phyloP scores from a whole-genome alignment of 2,888 invertebrate species.

The Limnephilus marmoratus region DNA sequence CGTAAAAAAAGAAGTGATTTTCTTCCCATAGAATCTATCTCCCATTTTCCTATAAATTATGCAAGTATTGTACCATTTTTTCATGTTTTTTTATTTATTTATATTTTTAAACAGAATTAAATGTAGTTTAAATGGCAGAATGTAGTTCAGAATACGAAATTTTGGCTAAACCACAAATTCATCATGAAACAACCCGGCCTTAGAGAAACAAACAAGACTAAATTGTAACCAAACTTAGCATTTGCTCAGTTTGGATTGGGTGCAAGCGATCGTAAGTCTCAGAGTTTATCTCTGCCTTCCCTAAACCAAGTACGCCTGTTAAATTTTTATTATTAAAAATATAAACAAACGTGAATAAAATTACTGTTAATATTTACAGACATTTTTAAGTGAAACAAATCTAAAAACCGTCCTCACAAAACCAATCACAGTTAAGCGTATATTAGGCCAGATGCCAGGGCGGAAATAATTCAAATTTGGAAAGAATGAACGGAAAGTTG shows the following conservation, averaged over 20 bases:
- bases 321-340: background rate
- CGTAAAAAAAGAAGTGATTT: no score
- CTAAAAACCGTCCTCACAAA: background rate
- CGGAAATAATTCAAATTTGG: background rate
- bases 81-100: no score
- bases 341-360: background rate
- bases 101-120: no score
- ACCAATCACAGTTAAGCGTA: background rate
- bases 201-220: background rate
- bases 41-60: no score
- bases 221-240: background rate
- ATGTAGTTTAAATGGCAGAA: no score
- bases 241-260: background rate
- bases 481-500: background rate
- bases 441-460: background rate
- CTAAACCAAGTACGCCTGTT: background rate
- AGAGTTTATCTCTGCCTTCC: background rate
- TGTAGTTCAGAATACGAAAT: no score
- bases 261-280: background rate
- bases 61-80: no score
- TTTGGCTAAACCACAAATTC: no score
- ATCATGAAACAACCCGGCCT: no score
- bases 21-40: no score
- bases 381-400: background rate
- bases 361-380: background rate